Evolutionary conservation across 2,888 invertebrate genomes (phyloP), one percentile per base, ranked within the genome.

Genomic region (Phaedon cochleariae): DNA sequence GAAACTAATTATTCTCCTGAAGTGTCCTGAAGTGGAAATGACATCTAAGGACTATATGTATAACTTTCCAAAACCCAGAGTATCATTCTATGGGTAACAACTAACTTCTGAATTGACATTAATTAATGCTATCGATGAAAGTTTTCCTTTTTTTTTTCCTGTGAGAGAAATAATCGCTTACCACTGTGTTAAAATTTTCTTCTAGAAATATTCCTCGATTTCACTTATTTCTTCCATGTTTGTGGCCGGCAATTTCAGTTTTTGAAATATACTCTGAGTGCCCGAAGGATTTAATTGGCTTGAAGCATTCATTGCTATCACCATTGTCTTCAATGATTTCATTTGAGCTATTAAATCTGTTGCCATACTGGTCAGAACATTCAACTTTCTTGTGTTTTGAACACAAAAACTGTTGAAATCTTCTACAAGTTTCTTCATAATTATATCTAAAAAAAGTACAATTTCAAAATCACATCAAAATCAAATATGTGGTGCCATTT

Each of bases 331-430:
- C 18, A 48, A 17, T 2, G 48, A 15, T 48, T 17, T 48, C 1
- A 48, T 6, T 48, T 48, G 15, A 9, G 48, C 10, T 17, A 48
- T 15, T 15, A 48, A 15, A 48, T 48, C 48, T 48, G 48, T 17
- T 15, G 15, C 15, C 48, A 48, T 48, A 17, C 48, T 48, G 2
- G 48, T 48, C 2, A 48, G 48, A 1, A 48, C 7, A 48, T 48
- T 48, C 17, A 3, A 6, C 6, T 48, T 48, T 17, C 48, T 48
- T 17, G 17, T 10, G 20, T n/a, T 48, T 15, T 48, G 48, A 41
- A 41, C 45, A 41, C 45, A 41, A 41, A 48, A 48, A 48, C 48
- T 15, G n/a, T 48, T 6, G 20, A 48, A 48, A 48, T 48, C 17
- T 48, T 17, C 48, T 15, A 20, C 48, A n/a, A 48, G 48, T 6